Base-by-base conservation (phyloP, 2,797 vertebrate species). In the Mormyrus hasselquistii region DNA sequence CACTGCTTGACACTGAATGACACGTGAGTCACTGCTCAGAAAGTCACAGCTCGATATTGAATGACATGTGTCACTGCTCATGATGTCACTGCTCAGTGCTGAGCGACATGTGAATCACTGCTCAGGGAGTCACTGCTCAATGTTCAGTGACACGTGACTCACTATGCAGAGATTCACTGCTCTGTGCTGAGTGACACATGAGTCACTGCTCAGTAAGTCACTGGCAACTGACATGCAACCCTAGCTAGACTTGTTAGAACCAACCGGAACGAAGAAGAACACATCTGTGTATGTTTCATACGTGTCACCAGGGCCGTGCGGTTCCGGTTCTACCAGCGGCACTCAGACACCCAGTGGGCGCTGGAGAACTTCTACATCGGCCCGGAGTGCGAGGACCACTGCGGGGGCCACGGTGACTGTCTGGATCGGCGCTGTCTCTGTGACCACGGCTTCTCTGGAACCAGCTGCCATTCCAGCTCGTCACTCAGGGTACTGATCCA, bases 351-450 rank as follows among this genome's bases (percentile, higher is more conserved):
- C 55, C 97, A 99, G 91, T 99, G 99, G 99, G 99, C 97, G 29
- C 97, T 99, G 1, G 98, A 99, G 93, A 99, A 99, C 93, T 98
- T 99, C 93, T 99, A 99, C 92, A 97, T 99, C 84, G 99, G 99
- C 8, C 98, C 98, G 47, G 97, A 96, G 0, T 99, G 99, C 91
- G 92, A 96, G 47, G 93, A 95, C 93, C 97, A 98, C 93, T 99
- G 98, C 62, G 97, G 96, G 86, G 98, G 98, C 44, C 99, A 99
- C 29, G 99, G 99, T 55, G 98, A 99, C 92, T 99, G 99, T 92
- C 93, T 99, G 93, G 97, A 98, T 91, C 96, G 97, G 88, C 97
- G 96, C 89, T 99, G 98, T 92, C 96, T 99, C 91, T 99, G 98
- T 91, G 98, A 99, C 91, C 97, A 97, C 0, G 98, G 98, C 1